phyloP scores from a whole-genome alignment of 2,888 invertebrate species.

The Netelia virgata region DNA sequence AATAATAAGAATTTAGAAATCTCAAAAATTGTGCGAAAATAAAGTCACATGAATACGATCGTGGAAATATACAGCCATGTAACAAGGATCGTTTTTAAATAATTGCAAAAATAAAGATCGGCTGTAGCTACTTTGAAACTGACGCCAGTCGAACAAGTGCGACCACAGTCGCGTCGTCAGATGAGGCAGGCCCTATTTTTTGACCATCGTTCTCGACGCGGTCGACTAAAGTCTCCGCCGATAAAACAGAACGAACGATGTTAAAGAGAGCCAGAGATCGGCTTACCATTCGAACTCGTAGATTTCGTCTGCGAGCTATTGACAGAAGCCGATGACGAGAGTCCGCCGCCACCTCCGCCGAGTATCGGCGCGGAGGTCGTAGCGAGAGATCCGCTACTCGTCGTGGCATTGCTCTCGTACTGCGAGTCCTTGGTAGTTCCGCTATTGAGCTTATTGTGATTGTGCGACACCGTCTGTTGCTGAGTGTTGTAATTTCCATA shows the following conservation, averaged over 20 bases:
- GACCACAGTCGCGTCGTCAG: no score
- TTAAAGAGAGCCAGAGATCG: no score
- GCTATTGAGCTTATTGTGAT: constrained; percentile 81
- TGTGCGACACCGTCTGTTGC: constrained; percentile 80
- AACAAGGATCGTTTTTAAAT: no score
- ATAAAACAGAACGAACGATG: no score
- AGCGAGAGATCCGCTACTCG: constrained; percentile 80
- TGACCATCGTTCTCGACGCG: no score
- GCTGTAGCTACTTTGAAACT: no score
- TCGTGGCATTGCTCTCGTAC: constrained; percentile 81
- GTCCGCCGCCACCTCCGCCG: constrained; percentile 72
- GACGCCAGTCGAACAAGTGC: no score
- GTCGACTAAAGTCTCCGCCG: no score
- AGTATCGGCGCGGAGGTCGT: constrained; percentile 81
- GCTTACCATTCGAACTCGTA: constrained; percentile 81
- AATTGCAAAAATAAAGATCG: no score
- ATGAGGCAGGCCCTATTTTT: no score
- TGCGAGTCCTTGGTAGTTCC: constrained; percentile 81
- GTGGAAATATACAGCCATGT: no score
- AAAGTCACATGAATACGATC: background rate
- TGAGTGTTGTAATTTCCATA: constrained; percentile 81
- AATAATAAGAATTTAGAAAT: background rate
- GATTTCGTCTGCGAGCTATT: constrained; percentile 83
- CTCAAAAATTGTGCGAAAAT: background rate
- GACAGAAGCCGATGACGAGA: constrained; percentile 80